Conservation (phyloP, 2,113 vertebrate genomes). For the Pterocles burchelli region DNA sequence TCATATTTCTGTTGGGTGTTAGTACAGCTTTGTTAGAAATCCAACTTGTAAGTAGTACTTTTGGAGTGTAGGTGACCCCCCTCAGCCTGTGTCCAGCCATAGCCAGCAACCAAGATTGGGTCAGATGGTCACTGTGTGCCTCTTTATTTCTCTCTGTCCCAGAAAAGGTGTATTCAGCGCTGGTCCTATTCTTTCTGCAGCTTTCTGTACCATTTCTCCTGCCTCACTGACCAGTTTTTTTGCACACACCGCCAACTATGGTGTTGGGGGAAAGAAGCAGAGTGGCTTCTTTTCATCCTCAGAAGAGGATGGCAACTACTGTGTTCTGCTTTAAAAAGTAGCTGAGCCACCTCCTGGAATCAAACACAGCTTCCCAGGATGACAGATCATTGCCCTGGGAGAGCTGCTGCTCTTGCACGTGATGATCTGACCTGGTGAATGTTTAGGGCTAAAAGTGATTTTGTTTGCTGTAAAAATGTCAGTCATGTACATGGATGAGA, state of each 20-base stretch:
- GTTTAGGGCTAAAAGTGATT: not conserved
- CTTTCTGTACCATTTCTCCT: not conserved
- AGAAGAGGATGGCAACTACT: not conserved
- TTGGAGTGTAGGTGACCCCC: not conserved
- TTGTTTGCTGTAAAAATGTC: not conserved
- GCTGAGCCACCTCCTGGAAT: not conserved
- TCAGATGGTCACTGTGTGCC: not conserved
- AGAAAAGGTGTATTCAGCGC: not conserved
- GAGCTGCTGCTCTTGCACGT: not conserved
- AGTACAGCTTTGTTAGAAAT: not conserved
- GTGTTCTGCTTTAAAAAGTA: not conserved
- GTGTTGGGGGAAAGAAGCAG: not conserved
- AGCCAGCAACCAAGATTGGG: not conserved
- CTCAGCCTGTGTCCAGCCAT: not conserved
- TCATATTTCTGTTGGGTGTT: not conserved
- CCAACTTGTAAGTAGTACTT: not conserved
- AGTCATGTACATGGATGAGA: not conserved
- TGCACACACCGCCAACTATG: not conserved
- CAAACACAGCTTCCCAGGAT: not conserved
- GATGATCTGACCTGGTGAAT: not conserved
- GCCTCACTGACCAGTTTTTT: not conserved
- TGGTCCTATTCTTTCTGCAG: not conserved
- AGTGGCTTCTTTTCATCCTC: not conserved
- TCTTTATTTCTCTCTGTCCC: not conserved
- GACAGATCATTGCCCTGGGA: not conserved